A percentile compares a stretch with the other conserved stretches of the same genome.
phyloP scores from a whole-genome alignment of 1,140 invertebrate genomes.

The Zaprionus africanus region DNA sequence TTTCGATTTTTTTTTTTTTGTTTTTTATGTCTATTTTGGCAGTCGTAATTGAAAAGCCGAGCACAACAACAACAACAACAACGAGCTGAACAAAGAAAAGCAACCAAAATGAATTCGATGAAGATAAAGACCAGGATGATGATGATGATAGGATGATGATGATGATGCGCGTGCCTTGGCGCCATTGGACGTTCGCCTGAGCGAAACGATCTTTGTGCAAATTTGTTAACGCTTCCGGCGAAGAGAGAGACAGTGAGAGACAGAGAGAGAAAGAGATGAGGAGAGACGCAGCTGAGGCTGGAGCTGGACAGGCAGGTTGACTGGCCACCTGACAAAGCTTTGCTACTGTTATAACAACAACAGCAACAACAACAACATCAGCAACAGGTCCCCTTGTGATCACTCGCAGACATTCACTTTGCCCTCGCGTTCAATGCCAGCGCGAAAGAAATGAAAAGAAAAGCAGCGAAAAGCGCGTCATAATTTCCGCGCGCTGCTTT shows the following conservation, averaged over 20 bases:
- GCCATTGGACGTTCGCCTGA: constrained; percentile 49
- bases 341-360: constrained; percentile 42
- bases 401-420: constrained; percentile 65
- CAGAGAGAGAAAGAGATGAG: not conserved
- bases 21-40: constrained; percentile 32
- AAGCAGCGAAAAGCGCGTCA: constrained; percentile 54
- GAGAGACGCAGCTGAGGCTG: constrained; percentile 1
- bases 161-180: constrained; percentile 73
- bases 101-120: constrained; percentile 39
- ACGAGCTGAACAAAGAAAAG: constrained; percentile 17
- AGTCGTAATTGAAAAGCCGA: constrained; percentile 45
- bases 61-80: constrained; percentile 18
- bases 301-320: constrained; percentile 19
- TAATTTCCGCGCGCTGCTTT: constrained; percentile 64
- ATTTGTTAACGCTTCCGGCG: constrained; percentile 74
- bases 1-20: not conserved
- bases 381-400: constrained; percentile 40
- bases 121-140: constrained; percentile 20
- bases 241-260: not conserved
- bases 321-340: constrained; percentile 32
- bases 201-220: constrained; percentile 47
- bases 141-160: constrained; percentile 49
- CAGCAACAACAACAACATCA: constrained; percentile 23
- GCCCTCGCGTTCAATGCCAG: constrained; percentile 62
- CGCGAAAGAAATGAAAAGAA: constrained; percentile 6